Evolutionary conservation across 2,113 vertebrate species (phyloP), one percentile per base, ranked within the genome.

Genomic region (Elaphurus davidianus): DNA sequence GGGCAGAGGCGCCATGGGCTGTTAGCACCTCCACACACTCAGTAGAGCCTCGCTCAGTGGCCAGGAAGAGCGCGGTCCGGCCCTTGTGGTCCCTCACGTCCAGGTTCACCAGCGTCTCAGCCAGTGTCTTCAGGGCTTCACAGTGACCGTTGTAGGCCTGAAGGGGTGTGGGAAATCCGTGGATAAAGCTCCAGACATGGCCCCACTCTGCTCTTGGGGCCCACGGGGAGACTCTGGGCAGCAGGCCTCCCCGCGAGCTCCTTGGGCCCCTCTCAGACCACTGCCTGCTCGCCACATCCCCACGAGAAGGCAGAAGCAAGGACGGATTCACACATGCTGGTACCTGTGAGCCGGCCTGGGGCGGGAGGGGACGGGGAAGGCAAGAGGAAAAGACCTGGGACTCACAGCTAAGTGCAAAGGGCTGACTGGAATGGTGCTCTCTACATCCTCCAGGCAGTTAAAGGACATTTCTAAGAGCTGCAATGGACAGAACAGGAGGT

Each of bases 381-480:
- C 36, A 50, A 62, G 25, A 74, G 36, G 85, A 30, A 90, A 27
- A 64, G 64, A 57, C 21, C 1, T 10, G 10, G 57, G 92, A 99
- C 99, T 99, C 92, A 99, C 99, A 99, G 99, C 99, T 99, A 99
- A 99, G 99, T 99, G 99, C 99, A 99, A 99, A 98, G 99, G 99
- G 98, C 99, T 99, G 98, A 99, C 99, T 91, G 99, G 99, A 98
- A 99, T 98, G 98, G 99, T 99, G 98, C 99, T 99, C 98, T 99
- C 99, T 98, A 99, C 99, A 67, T 99, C 99, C 98, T 99, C 99
- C 97, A 99, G 98, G 99, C 99, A 99, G 99, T 99, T 99, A 98
- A 99, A 99, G 52, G 99, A 99, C 99, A 99, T 99, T 98, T 99
- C 99, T 99, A 99, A 99, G 96, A 99, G 99, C 99, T 99, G 98